Percentiles rank a stretch among this genome's conserved stretches.
Evolutionary conservation across 2,113 vertebrate genomes (phyloP).

Genomic region (Gracilinanus agilis): DNA sequence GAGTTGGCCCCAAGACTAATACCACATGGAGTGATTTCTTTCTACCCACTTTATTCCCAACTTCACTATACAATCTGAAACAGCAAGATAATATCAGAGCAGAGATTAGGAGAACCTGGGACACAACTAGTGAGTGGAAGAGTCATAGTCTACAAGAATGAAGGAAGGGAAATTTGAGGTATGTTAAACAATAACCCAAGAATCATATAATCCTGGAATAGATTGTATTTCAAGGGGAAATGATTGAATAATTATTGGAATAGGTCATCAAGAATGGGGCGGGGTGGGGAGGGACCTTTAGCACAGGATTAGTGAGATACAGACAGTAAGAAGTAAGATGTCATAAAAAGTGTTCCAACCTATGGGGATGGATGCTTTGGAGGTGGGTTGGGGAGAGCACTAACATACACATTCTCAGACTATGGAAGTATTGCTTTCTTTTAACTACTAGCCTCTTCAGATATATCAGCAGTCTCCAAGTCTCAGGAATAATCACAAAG

Average conservation of each 20-base stretch:
- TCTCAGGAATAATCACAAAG: neutral
- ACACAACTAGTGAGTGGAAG: no score
- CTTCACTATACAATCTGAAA: neutral
- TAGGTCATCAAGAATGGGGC: neutral
- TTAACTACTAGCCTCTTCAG: neutral
- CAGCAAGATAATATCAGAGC: neutral
- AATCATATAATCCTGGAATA: neutral
- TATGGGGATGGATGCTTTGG: neutral
- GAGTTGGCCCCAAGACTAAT: neutral
- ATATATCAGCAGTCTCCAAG: neutral
- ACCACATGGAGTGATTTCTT: neutral
- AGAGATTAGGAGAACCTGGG: neutral
- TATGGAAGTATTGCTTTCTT: neutral
- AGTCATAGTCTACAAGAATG: no score
- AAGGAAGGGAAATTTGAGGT: neutral
- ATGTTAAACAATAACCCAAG: neutral
- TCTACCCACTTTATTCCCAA: neutral
- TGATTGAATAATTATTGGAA: neutral
- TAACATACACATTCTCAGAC: neutral
- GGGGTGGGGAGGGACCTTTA: neutral
- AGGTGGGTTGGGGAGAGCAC: neutral
- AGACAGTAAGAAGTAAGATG: neutral
- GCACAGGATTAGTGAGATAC: neutral
- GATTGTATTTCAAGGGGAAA: neutral
- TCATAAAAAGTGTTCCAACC: neutral